Evolutionary conservation across 2,888 invertebrate genomes (phyloP), one percentile per base, ranked within the genome.

Genomic region (Agriotes lineatus): DNA sequence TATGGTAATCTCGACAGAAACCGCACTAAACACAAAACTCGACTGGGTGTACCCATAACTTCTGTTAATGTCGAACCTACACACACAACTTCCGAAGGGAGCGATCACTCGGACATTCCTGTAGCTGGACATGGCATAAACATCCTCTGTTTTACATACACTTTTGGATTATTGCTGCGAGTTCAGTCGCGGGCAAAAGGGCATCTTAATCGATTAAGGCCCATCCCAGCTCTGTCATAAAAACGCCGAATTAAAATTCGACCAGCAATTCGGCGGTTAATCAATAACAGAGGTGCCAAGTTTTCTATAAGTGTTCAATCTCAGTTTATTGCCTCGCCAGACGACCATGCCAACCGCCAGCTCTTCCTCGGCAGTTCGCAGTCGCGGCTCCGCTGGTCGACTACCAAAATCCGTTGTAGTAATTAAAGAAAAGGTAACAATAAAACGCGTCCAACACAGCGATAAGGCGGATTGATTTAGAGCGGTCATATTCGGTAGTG

Each of bases 371-470:
- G 70, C 58, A 65, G 54, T 60, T 59, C 64, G 59, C n/a, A n/a
- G 16, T 44, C n/a, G 44, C 12, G 35, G 65, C 61, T 62, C 44
- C 56, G 52, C 69, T 74, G 78, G 75, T 59, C 74, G 59, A 71
- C 75, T 74, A 61, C 68, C 67, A 70, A 76, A 77, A 79, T 77
- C 77, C 78, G 77, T 76, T 79, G 80, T 79, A 77, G 82, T 81
- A 82, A 82, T 82, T 82, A 82, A 82, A 79, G 80, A 76, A 82
- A 80, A 81, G 81, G 81, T 78, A 81, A 82, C 82, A 82, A 82
- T 82, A 82, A 82, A 82, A 80, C 80, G 79, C 78, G 80, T 81
- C 80, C 78, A 74, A 76, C 67, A 73, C 73, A 74, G 69, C 79
- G 81, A 82, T 82, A 81, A 80, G 77, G 71, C 64, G 75, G 80